Percentiles rank a stretch among this genome's conserved stretches.
Conservation (phyloP, 2,797 vertebrate species). For the Vipera ursinii region DNA sequence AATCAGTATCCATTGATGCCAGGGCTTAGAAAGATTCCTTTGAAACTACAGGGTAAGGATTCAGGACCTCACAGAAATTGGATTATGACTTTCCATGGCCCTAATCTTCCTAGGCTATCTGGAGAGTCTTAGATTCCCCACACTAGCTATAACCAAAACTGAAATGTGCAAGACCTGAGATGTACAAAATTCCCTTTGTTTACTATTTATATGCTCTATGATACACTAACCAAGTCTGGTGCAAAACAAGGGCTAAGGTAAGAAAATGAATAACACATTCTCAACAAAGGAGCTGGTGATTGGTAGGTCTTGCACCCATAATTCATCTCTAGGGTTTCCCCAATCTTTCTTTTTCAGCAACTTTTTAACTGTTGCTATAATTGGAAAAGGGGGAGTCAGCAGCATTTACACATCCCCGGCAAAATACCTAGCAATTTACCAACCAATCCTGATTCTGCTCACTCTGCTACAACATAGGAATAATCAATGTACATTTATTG, state of each 20-base stretch:
- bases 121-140: not conserved
- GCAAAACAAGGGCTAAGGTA: not conserved
- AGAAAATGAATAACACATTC: not conserved
- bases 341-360: not conserved
- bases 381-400: not conserved
- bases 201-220: not conserved
- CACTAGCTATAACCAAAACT: not conserved
- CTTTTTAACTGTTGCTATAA: not conserved
- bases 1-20: constrained; percentile 10
- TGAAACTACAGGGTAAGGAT: constrained; percentile 29
- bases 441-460: not conserved
- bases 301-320: not conserved
- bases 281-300: not conserved
- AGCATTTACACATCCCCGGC: not conserved
- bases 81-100: not conserved
- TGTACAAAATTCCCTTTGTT: not conserved
- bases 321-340: not conserved
- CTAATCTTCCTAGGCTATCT: not conserved
- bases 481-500: not conserved
- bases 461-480: not conserved
- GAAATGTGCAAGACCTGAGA: not conserved
- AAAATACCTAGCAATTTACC: not conserved
- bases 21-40: constrained; percentile 26
- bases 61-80: not conserved
- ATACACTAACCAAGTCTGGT: not conserved